Evolutionary conservation across 2,888 invertebrate species (phyloP).

Genomic region (Ceraclea dissimilis): DNA sequence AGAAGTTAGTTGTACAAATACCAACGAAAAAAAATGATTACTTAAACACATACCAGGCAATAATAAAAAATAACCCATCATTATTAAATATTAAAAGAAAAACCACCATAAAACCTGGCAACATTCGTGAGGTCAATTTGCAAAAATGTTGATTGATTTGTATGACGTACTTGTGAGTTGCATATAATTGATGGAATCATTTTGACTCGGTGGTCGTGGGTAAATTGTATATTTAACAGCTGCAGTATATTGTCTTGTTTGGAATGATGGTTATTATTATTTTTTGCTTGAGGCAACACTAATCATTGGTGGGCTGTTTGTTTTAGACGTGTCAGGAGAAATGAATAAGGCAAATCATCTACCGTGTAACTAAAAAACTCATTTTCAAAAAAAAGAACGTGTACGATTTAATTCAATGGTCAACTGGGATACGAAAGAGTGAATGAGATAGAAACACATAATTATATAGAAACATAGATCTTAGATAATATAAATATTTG

Average conservation of each 20-base stretch:
- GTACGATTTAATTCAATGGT: too few relatives aligned
- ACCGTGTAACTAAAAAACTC: slow-evolving; percentile 4
- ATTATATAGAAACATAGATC: too few relatives aligned
- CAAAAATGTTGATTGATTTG: not conserved
- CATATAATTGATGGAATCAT: not conserved
- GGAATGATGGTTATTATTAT: not conserved
- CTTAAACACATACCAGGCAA: too few relatives aligned
- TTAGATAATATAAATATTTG: too few relatives aligned
- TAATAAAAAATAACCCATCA: too few relatives aligned
- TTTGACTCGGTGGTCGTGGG: not conserved
- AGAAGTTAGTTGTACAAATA: too few relatives aligned
- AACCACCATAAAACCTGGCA: too few relatives aligned
- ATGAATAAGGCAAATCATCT: slow-evolving; percentile 18
- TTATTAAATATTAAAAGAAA: too few relatives aligned
- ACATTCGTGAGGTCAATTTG: not conserved
- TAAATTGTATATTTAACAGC: not conserved
- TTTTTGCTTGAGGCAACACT: slow-evolving; percentile 5
- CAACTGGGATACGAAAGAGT: too few relatives aligned
- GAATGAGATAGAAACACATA: too few relatives aligned
- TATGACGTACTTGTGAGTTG: not conserved
- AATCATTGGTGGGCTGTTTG: slow-evolving; percentile 24
- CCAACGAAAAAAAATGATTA: too few relatives aligned
- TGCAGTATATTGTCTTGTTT: not conserved
- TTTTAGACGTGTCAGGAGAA: slow-evolving; percentile 26
- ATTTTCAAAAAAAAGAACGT: too few relatives aligned